These are phyloP conservation scores for Drosophila paucipuncta DNA, from an alignment of 2,888 invertebrate species.

Conservation along the genomic window DNA sequence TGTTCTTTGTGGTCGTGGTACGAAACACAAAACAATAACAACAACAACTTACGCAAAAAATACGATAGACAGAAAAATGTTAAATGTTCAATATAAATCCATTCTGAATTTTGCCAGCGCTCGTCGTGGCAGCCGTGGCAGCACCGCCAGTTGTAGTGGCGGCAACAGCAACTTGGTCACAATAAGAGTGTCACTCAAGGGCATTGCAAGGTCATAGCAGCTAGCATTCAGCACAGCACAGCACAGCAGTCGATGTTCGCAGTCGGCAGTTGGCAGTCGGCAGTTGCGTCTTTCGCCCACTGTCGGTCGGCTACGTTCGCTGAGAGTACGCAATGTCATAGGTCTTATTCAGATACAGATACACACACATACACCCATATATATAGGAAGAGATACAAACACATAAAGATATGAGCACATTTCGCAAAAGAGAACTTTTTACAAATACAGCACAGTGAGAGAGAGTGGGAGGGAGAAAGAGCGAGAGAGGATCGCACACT, in stretches of 20 bases:
- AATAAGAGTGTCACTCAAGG: constrained; percentile 85
- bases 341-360: constrained; percentile 59
- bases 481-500: constrained; percentile 49
- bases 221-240: constrained; percentile 23
- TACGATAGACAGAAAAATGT: constrained; percentile 40
- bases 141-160: constrained; percentile 75
- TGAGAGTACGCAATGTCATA: constrained; percentile 65
- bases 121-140: constrained; percentile 74
- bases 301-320: constrained; percentile 57
- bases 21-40: constrained; percentile 34
- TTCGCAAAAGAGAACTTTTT: constrained; percentile 52
- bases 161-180: constrained; percentile 74
- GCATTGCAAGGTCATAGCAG: constrained; percentile 85
- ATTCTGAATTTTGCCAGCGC: constrained; percentile 68
- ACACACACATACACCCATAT: constrained; percentile 43
- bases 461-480: constrained; percentile 4
- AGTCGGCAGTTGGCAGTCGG: constrained; percentile 37
- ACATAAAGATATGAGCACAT: constrained; percentile 56
- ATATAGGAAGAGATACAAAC: constrained; percentile 51
- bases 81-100: constrained; percentile 59
- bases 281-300: constrained; percentile 78
- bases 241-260: constrained; percentile 25
- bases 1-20: constrained; percentile 19
- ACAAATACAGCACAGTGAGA: constrained; percentile 11
- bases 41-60: constrained; percentile 36